These are phyloP conservation scores for Leptonema lineaticorne DNA, from an alignment of 1,140 invertebrate genomes.

Conservation along the genomic window DNA sequence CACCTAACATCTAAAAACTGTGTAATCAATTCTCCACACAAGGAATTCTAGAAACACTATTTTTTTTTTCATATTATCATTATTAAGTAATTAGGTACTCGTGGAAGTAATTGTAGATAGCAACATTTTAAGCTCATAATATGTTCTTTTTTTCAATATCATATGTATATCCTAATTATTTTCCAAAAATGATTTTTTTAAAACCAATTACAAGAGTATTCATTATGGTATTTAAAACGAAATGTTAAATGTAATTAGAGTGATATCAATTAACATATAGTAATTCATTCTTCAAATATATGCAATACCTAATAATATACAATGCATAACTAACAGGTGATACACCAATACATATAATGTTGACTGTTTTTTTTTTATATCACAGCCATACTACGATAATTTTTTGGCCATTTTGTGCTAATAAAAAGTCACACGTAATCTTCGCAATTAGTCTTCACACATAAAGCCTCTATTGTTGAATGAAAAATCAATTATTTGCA, in stretches of 20 bases:
- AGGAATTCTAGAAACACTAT: conserved; percentile 24
- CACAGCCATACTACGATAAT: conserved; percentile 24
- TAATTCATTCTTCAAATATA: no score
- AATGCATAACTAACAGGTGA: conserved; percentile 24
- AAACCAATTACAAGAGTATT: no score
- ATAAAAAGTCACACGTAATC: no score
- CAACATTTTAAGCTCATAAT: conserved; percentile 42
- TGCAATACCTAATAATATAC: neutral
- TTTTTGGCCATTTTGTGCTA: conserved; percentile 15
- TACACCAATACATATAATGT: conserved; percentile 26
- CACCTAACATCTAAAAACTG: conserved; percentile 37
- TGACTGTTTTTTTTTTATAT: conserved; percentile 12
- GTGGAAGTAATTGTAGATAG: conserved; percentile 42
- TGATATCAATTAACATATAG: no score
- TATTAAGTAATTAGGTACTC: conserved; percentile 41
- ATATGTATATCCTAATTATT: no score
- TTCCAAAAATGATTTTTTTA: no score
- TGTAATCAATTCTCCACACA: conserved; percentile 26
- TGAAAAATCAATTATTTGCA: no score
- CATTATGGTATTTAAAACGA: no score
- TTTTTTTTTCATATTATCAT: no score
- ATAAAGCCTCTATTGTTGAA: no score
- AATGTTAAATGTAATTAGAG: no score
- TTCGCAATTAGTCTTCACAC: no score
- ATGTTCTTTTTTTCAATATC: conserved; percentile 21